A percentile compares a stretch with the other conserved stretches of the same genome.
Evolutionary conservation across 2,797 vertebrate genomes (phyloP).

Genomic region (Tenualosa ilisha): DNA sequence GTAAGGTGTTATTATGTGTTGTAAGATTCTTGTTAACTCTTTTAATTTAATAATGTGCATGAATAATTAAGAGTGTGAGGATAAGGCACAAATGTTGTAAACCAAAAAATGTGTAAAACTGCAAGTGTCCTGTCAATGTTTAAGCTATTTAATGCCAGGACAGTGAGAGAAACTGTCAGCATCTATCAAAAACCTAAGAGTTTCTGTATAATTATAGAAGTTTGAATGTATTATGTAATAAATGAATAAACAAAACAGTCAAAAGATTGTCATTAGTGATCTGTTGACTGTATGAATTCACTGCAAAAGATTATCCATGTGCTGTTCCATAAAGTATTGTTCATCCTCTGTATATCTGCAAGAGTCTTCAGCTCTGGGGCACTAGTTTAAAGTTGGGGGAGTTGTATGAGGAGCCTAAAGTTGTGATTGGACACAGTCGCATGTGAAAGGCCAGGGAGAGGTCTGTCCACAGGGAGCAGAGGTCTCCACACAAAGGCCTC

Average conservation of each 20-base stretch:
- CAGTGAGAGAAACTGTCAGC: neutral
- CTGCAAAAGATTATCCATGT: neutral
- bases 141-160: neutral
- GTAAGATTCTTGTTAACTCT: neutral
- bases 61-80: neutral
- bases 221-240: neutral
- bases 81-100: neutral
- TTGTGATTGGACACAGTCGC: slow-evolving; percentile 80
- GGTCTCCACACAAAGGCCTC: slow-evolving; percentile 71
- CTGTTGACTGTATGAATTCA: neutral
- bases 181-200: neutral
- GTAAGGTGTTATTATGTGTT: neutral
- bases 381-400: slow-evolving; percentile 46
- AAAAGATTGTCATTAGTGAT: neutral
- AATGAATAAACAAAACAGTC: neutral
- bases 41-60: neutral
- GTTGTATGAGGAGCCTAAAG: slow-evolving; percentile 59
- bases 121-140: neutral
- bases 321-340: neutral
- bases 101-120: neutral
- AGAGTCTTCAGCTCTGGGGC: neutral
- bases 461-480: slow-evolving; percentile 71
- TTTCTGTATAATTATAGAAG: neutral
- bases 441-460: slow-evolving; percentile 76
- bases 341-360: neutral